Conservation (phyloP, 2,797 vertebrate genomes). For the Scleropages formosus region DNA sequence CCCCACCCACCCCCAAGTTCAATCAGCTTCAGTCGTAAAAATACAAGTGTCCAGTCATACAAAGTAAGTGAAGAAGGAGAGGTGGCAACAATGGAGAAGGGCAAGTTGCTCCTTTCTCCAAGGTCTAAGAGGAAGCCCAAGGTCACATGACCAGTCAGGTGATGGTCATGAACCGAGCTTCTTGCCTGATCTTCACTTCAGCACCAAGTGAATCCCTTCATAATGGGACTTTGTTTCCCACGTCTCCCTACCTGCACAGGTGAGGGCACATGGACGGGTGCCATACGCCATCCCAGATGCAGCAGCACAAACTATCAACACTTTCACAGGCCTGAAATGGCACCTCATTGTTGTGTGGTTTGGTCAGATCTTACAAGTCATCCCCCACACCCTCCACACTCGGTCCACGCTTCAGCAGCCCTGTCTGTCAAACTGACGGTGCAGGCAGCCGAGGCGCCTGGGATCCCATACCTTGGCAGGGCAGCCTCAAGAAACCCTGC, state of each 20-base stretch:
- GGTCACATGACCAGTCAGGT: not conserved
- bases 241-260: not conserved
- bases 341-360: not conserved
- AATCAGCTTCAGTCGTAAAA: too few relatives aligned
- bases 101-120: not conserved
- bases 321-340: slow-evolving; percentile 1
- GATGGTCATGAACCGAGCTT: too few relatives aligned
- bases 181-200: not conserved
- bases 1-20: too few relatives aligned
- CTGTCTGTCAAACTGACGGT: slow-evolving; percentile 26
- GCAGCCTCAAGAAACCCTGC: not conserved
- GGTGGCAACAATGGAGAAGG: not conserved
- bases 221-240: not conserved
- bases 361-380: not conserved
- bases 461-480: not conserved
- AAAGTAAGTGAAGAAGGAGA: not conserved
- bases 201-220: not conserved
- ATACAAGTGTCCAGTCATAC: not conserved
- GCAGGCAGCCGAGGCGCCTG: not conserved
- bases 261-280: not conserved
- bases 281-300: not conserved
- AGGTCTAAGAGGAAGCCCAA: not conserved
- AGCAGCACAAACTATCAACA: not conserved
- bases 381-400: not conserved
- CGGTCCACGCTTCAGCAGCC: not conserved